Evolutionary conservation across 37 sponge, comb jelly and placozoan species (phyloP), one percentile per base, ranked within the genome.

Genomic region (Cladorhizidae sp.): DNA sequence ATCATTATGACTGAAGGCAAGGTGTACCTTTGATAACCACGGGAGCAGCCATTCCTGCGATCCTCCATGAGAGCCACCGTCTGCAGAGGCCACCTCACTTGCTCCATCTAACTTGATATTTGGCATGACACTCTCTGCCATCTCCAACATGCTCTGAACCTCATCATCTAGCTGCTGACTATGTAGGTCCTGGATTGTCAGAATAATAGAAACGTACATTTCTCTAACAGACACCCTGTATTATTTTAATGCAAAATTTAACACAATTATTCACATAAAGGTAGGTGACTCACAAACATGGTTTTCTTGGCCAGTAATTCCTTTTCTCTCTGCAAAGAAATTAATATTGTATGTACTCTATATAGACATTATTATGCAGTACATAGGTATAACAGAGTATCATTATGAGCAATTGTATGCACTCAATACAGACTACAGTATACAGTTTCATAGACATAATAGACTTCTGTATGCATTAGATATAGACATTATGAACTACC

Each of bases 71-170:
- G 62, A 61, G 7, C 62, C 62, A 52, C 15, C 54, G 15, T 52
- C 54, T 17, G 20, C 62, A 21, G 62, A 61, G 25, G 73, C 41
- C 21, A 49, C 51, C 45, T 42, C 73, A 69, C 41, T 37, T 12
- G 8, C 40, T 14, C 41, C 36, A 21, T 18, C 18, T 69, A 11
- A 40, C 29, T 37, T 3, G 40, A 72, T 3, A 14, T 17, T 25
- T 2, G 76, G 58, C 22, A 83, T 77, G 21, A 65, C 83, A 26
- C 78, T 70, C 51, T 85, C 82, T 22, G 91, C 91, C 67, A 86
- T 72, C 31, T 91, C 78, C 84, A 91, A 77, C 91, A 91, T 91
- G 68, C 87, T 81, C 22, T 70, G 87, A 31, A 91, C 80, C 29
- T 91, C 91, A 6, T 42, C 72, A 36, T 91, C 91, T 11, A 91